Evolutionary conservation across 2,888 invertebrate genomes (phyloP).

Genomic region (Campoplex capitator): DNA sequence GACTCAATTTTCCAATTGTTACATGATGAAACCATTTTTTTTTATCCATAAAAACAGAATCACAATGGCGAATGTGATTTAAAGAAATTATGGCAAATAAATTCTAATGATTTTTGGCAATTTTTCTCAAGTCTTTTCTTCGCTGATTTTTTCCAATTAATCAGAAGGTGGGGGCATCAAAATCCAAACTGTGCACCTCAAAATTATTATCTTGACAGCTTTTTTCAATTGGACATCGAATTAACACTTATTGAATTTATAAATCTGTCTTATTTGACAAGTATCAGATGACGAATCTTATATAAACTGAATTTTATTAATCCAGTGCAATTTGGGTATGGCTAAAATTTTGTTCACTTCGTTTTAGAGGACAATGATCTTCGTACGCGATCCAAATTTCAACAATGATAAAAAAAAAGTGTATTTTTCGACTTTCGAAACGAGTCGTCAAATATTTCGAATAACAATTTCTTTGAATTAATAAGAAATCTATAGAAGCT

Average conservation of each 20-base stretch:
- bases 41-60: background rate
- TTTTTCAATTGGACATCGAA: background rate
- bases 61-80: background rate
- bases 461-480: background rate
- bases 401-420: background rate
- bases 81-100: no score
- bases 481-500: background rate
- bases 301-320: background rate
- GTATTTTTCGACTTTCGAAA: background rate
- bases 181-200: background rate
- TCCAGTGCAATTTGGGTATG: background rate
- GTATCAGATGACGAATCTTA: background rate
- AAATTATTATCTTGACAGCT: background rate
- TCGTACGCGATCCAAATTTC: background rate
- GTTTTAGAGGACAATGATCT: background rate
- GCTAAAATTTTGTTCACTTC: background rate
- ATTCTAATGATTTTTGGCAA: background rate
- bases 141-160: background rate
- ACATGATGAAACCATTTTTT: background rate
- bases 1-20: background rate
- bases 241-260: background rate
- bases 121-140: background rate
- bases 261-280: background rate
- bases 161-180: background rate
- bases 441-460: background rate